These are phyloP conservation scores for Heterodera schachtii DNA, from an alignment of 1,140 invertebrate genomes.

Conservation along the genomic window DNA sequence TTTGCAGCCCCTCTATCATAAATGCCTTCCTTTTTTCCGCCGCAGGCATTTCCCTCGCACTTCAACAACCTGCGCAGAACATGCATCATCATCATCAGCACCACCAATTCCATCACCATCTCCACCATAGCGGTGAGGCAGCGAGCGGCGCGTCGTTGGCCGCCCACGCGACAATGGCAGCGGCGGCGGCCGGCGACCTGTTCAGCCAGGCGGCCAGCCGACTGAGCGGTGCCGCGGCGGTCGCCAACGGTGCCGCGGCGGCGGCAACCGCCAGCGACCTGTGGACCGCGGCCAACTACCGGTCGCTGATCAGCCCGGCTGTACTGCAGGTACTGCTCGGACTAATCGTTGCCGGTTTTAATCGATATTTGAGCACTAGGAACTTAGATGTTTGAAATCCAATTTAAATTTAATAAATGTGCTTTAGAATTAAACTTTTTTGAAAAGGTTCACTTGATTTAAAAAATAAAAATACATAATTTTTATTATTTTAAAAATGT, in stretches of 20 bases:
- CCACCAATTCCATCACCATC: conserved; percentile 28
- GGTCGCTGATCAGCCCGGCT: conserved; percentile 29
- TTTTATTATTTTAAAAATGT: too few species aligned
- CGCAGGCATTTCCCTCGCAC: too few species aligned
- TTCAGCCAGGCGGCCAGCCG: conserved; percentile 26
- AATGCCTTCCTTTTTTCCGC: too few species aligned
- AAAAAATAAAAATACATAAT: too few species aligned
- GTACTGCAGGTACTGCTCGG: background rate
- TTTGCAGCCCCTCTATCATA: conserved; percentile 46
- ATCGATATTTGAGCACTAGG: too few species aligned
- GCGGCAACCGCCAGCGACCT: conserved; percentile 11
- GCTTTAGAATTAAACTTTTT: too few species aligned
- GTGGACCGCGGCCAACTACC: conserved; percentile 18
- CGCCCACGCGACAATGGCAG: conserved; percentile 1
- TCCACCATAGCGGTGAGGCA: background rate
- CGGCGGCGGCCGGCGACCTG: conserved; percentile 10
- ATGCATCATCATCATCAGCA: conserved; percentile 29
- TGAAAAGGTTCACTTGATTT: too few species aligned
- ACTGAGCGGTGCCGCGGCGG: conserved; percentile 8
- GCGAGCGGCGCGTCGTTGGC: background rate
- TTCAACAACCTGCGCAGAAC: conserved; percentile 55
- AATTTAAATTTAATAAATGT: too few species aligned
- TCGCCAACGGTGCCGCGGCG: too few species aligned
- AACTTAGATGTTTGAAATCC: too few species aligned
- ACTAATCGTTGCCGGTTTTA: background rate